A percentile compares a stretch with the other conserved stretches of the same genome.
Conservation (phyloP, 2,888 invertebrate genomes). For the Acheta domesticus region DNA sequence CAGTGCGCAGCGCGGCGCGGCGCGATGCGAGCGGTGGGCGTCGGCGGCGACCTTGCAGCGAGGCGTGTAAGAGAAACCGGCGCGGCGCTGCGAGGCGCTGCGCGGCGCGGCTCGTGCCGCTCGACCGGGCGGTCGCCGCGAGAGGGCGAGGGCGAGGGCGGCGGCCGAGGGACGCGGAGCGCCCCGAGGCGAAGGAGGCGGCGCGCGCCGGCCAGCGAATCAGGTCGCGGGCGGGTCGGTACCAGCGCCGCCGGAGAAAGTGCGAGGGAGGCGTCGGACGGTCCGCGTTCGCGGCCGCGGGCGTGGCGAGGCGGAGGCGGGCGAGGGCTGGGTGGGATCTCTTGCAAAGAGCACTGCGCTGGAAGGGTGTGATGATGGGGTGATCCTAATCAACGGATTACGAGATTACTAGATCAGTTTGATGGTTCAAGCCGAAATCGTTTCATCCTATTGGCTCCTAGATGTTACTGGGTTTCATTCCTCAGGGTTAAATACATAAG, state of each 20-base stretch:
- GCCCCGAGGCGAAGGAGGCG: background rate
- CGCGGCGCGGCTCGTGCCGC: too few relatives aligned
- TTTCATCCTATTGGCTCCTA: too few relatives aligned
- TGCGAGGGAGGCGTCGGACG: background rate
- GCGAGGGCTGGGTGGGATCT: background rate
- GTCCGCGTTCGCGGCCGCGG: background rate
- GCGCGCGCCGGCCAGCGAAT: background rate
- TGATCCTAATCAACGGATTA: too few relatives aligned
- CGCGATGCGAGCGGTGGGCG: background rate
- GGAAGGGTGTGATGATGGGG: too few relatives aligned
- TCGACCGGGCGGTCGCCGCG: too few relatives aligned
- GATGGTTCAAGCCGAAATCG: too few relatives aligned
- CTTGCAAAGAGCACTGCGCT: too few relatives aligned
- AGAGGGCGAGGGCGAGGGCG: background rate
- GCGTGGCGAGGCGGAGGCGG: background rate
- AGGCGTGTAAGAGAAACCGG: background rate
- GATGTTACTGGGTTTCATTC: too few relatives aligned
- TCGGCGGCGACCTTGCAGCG: background rate
- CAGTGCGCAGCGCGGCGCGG: too few relatives aligned
- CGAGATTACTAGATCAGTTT: too few relatives aligned
- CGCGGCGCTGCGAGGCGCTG: background rate
- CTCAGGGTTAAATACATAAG: too few relatives aligned
- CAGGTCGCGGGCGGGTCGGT: background rate
- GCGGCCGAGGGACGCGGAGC: background rate
- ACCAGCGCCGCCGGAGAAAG: background rate